Conservation (phyloP, 1,140 invertebrate genomes). For the Anoplophora glabripennis region DNA sequence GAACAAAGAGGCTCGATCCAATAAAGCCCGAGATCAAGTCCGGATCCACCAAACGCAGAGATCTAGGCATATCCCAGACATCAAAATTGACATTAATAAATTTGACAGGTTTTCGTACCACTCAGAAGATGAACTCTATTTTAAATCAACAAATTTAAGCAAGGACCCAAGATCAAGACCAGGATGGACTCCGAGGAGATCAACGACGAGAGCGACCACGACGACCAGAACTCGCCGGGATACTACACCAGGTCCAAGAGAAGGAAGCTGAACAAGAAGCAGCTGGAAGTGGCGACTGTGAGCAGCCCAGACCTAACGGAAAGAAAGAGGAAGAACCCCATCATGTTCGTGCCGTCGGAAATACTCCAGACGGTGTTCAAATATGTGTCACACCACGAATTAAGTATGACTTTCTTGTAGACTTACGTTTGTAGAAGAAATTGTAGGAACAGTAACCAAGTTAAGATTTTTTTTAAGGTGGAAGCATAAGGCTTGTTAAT, state of each 20-base stretch:
- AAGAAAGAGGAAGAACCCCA: slow-evolving; percentile 33
- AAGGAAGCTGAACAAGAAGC: slow-evolving; percentile 23
- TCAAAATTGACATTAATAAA: slow-evolving; percentile 10
- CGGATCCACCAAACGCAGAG: too few species aligned
- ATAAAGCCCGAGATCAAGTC: too few species aligned
- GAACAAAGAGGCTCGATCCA: too few species aligned
- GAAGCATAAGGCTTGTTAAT: slow-evolving; percentile 36
- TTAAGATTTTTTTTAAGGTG: slow-evolving; percentile 21
- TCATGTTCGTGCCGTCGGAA: slow-evolving; percentile 37
- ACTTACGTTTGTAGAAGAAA: background rate
- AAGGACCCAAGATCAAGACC: background rate
- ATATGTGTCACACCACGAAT: slow-evolving; percentile 35
- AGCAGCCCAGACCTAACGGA: slow-evolving; percentile 12
- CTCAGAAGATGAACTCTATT: background rate
- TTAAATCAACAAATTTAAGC: background rate
- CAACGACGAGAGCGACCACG: slow-evolving; percentile 24
- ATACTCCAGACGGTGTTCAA: slow-evolving; percentile 34
- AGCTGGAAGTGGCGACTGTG: background rate
- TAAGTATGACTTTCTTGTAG: slow-evolving; percentile 24
- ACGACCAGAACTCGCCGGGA: slow-evolving; percentile 13
- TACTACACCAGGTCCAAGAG: slow-evolving; percentile 30
- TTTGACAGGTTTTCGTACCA: slow-evolving; percentile 5
- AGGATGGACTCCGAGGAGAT: slow-evolving; percentile 26
- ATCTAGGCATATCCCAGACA: background rate
- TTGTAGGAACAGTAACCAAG: too few species aligned